Conservation (phyloP, 2,797 vertebrate genomes). For the Orientallactaga sibirica region DNA sequence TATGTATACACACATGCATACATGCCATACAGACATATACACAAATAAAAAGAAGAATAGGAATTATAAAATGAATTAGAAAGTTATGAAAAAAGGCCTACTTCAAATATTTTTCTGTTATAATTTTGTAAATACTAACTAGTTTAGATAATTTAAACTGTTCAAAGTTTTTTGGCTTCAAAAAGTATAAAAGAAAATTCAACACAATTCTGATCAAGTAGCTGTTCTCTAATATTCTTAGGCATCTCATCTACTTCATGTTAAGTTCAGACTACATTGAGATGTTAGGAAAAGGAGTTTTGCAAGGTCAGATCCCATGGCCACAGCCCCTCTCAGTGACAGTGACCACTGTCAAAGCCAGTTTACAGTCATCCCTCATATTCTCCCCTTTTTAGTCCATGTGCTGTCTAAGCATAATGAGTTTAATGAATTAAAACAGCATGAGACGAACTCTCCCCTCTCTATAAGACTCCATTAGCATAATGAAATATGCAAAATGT, state of each 20-base stretch:
- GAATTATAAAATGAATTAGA: neutral
- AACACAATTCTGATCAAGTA: neutral
- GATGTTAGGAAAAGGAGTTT: neutral
- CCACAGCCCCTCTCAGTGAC: neutral
- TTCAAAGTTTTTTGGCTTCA: neutral
- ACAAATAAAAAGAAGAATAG: neutral
- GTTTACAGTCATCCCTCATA: neutral
- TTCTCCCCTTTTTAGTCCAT: neutral
- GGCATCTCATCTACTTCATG: neutral
- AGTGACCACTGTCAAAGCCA: neutral
- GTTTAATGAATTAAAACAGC: constrained; percentile 74
- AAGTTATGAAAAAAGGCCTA: neutral
- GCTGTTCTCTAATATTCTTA: neutral
- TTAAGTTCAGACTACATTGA: neutral
- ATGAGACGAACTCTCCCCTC: constrained; percentile 49
- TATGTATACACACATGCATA: no score
- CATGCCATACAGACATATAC: no score
- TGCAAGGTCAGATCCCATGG: neutral
- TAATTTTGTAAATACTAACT: neutral
- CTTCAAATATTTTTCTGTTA: neutral
- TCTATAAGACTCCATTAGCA: constrained; percentile 74
- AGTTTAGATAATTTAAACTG: neutral
- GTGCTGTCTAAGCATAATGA: constrained; percentile 62
- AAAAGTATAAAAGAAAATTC: neutral
- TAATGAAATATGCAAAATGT: constrained; percentile 80